These are phyloP conservation scores for Acanthacorydalis orientalis DNA, from an alignment of 2,888 invertebrate species.

Conservation along the genomic window DNA sequence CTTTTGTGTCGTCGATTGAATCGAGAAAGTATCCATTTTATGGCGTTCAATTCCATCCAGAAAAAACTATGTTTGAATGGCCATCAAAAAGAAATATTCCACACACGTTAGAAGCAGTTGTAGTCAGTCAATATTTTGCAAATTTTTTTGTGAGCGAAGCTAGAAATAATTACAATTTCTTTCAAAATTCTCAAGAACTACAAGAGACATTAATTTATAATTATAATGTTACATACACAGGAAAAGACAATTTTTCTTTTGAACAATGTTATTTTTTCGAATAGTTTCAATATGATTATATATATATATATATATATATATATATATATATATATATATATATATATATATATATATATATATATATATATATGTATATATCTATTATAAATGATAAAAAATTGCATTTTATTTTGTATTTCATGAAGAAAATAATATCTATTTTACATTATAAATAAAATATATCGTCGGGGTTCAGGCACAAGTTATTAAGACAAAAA, in stretches of 20 bases:
- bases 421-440: too few relatives aligned
- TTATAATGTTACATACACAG: constrained; percentile 43
- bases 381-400: too few relatives aligned
- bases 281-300: neutral
- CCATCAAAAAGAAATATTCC: constrained; percentile 38
- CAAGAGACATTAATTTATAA: constrained; percentile 52
- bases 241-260: constrained; percentile 33
- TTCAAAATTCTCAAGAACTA: constrained; percentile 29
- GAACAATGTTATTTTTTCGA: constrained; percentile 52
- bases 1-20: constrained; percentile 67
- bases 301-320: too few relatives aligned
- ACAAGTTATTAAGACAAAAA: too few relatives aligned
- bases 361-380: too few relatives aligned
- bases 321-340: too few relatives aligned
- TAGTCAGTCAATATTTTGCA: constrained; percentile 56
- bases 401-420: too few relatives aligned
- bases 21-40: constrained; percentile 60
- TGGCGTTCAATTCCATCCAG: constrained; percentile 83
- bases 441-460: too few relatives aligned
- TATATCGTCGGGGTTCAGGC: too few relatives aligned
- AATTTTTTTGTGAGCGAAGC: constrained; percentile 68
- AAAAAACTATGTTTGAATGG: constrained; percentile 73
- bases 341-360: too few relatives aligned
- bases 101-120: constrained; percentile 44
- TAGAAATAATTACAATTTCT: constrained; percentile 43